These are phyloP conservation scores for Columba janthina DNA, from an alignment of 2,113 vertebrate genomes.

Conservation along the genomic window DNA sequence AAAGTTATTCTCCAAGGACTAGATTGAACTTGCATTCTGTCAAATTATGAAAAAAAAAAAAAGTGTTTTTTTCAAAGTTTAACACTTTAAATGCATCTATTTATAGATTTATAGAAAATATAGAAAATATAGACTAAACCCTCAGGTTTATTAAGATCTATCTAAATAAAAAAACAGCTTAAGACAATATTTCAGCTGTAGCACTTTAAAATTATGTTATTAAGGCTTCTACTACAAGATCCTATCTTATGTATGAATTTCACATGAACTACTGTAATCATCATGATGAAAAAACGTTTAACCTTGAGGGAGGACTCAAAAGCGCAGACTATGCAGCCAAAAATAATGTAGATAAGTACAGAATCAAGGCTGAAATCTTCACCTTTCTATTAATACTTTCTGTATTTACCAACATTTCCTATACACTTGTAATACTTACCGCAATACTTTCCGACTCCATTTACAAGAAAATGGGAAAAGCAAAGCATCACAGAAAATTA, in stretches of 20 bases:
- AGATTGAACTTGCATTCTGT: neutral
- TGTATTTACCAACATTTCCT: neutral
- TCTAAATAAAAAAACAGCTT: neutral
- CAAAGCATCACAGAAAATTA: neutral
- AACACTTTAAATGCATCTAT: neutral
- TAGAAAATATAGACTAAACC: neutral
- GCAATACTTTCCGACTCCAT: neutral
- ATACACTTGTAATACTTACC: neutral
- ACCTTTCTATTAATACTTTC: neutral
- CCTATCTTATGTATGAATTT: neutral
- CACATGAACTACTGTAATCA: neutral
- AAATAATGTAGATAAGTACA: neutral
- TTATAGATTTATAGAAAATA: too few relatives aligned
- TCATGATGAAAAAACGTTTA: neutral
- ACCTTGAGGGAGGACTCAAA: neutral
- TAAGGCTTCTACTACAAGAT: neutral
- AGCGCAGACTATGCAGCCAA: neutral
- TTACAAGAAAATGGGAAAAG: neutral
- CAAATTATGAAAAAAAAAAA: neutral
- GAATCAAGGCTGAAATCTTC: neutral
- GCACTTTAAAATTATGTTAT: neutral
- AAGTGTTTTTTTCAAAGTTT: neutral
- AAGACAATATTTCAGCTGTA: neutral
- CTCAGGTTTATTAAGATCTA: neutral
- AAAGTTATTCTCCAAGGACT: neutral